Base-by-base conservation (phyloP, 1,140 invertebrate genomes). In the Nephila pilipes region DNA sequence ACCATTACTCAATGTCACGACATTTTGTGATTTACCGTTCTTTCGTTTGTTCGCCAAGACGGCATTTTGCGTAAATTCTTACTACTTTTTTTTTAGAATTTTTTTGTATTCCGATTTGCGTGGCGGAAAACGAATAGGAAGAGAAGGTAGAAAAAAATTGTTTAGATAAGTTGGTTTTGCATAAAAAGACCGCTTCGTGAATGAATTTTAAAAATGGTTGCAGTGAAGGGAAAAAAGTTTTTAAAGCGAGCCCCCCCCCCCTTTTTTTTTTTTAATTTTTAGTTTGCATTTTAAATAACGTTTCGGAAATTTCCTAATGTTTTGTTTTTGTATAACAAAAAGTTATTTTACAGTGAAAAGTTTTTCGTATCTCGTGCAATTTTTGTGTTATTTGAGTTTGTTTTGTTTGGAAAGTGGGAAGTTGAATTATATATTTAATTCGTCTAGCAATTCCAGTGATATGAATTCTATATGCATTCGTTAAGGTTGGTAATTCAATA, bases 1-100 rank as follows among this genome's bases (percentile, higher is more conserved):
- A 90, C 88, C 88, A 90, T 90, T 90, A 29, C 81, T 90, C 88
- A 90, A 36, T 46, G 88, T 90, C 88, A 90, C 88, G 88, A 75
- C 88, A 90, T 81, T 60, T 38, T 60, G 65, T 60, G 65, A 90
- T 90, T 90, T 90, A 81, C 65, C 1, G 38, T 46, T 20, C 57
- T 36, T 3, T 29, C 8, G 54, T 83, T 54, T 81, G 22, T 83
- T 6, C 25, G 38, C 8, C 2, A 3, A 83, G 36, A 65, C n/a
- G 46, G 12, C 6, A 46, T 46, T 46, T 46, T 10, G 46, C 46
- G 63, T 65, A 65, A 29, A n/a, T 46, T 46, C 12, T 46, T 46
- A 46, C 46, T 46, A 10, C 8, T 65, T 29, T 25, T 65, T n/a
- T 10, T 2, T 12, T 65, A 29, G 12, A 14, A 12, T 65, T 65